phyloP scores from a whole-genome alignment of 2,888 invertebrate genomes.

The Cryptocheilus praepositus region DNA sequence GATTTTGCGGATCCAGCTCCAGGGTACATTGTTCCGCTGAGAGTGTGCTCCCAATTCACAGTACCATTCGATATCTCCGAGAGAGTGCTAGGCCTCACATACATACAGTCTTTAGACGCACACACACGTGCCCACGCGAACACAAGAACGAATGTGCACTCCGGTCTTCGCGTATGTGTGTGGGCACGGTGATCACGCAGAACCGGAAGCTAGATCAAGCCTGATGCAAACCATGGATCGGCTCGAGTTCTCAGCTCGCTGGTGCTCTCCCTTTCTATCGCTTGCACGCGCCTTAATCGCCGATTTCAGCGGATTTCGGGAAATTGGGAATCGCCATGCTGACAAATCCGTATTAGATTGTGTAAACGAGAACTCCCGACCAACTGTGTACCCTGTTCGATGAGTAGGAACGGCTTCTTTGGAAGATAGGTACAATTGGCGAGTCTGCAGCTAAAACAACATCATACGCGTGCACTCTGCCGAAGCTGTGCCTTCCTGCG shows the following conservation, averaged over 20 bases:
- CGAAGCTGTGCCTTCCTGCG: too few species aligned
- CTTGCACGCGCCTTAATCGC: conserved; percentile 43
- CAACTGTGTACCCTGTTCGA: conserved; percentile 22
- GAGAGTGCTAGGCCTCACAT: conserved; percentile 35
- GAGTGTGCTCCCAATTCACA: conserved; percentile 55
- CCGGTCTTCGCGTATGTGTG: too few species aligned
- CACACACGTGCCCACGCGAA: neutral
- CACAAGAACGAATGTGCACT: neutral
- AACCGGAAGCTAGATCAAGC: conserved; percentile 49
- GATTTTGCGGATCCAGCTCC: conserved; percentile 60
- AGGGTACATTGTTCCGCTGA: conserved; percentile 43
- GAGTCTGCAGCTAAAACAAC: too few species aligned
- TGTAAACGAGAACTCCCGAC: conserved; percentile 43
- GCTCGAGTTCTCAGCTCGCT: neutral
- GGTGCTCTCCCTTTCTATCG: neutral
- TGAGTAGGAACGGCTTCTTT: neutral
- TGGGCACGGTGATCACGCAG: conserved; percentile 25
- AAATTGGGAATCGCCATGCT: conserved; percentile 49
- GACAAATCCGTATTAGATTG: conserved; percentile 56
- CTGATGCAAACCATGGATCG: conserved; percentile 29
- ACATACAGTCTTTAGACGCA: neutral
- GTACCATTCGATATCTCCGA: conserved; percentile 48
- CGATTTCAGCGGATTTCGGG: conserved; percentile 56
- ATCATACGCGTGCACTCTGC: too few species aligned
- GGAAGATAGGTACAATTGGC: conserved; percentile 1